These are phyloP conservation scores for Heliocidaris tuberculata DNA, from an alignment of 35 echinoderm and acorn worm genomes.

Conservation along the genomic window DNA sequence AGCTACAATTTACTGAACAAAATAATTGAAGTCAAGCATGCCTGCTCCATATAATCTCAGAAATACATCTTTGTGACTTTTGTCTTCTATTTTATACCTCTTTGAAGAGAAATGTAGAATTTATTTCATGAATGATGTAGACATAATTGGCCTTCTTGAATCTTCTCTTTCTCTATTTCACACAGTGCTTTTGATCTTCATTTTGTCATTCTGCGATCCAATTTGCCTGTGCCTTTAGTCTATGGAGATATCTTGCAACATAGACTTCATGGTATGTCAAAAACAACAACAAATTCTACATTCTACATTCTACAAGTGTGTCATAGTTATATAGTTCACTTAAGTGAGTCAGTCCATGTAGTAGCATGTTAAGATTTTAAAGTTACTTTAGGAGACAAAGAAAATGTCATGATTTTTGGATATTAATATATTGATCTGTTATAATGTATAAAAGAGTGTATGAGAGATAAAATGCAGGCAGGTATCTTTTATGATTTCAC, in stretches of 20 bases:
- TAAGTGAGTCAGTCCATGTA: not conserved
- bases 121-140: not conserved
- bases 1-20: not conserved
- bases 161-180: not conserved
- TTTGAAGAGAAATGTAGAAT: not conserved
- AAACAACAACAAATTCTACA: not conserved
- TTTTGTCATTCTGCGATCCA: slow-evolving; percentile 69
- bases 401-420: too few relatives aligned
- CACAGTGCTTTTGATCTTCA: slow-evolving; percentile 93
- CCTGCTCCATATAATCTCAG: not conserved
- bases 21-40: not conserved
- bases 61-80: not conserved
- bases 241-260: slow-evolving; percentile 72
- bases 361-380: not conserved
- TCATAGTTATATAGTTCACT: not conserved
- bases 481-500: too few relatives aligned
- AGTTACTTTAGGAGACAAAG: not conserved
- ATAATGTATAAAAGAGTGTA: too few relatives aligned
- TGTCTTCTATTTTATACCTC: not conserved
- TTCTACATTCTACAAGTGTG: not conserved
- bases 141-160: not conserved
- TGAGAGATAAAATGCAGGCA: too few relatives aligned
- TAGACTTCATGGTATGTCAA: slow-evolving; percentile 75
- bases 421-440: too few relatives aligned
- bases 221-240: slow-evolving; percentile 72